Evolutionary conservation across 92 coral and sea anemone species (phyloP).

Genomic region (Scolanthus callimorphus): DNA sequence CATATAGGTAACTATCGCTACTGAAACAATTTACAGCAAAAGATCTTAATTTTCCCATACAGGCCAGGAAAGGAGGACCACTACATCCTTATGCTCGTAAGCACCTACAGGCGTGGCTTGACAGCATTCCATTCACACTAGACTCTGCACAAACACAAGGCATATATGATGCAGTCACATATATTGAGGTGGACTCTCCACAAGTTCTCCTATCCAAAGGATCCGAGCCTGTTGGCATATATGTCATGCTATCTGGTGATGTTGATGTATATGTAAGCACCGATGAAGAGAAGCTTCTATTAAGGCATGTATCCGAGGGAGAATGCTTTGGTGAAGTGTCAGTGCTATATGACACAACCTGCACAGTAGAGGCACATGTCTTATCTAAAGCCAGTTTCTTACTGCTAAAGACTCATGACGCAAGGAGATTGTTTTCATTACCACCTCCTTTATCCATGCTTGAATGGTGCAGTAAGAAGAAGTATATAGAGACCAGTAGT

Average conservation of each 20-base stretch:
- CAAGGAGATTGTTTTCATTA: neutral
- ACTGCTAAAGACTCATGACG: neutral
- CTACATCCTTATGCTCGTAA: neutral
- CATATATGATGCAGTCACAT: conserved; percentile 31
- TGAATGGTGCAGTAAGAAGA: conserved; percentile 9
- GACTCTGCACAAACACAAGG: conserved; percentile 39
- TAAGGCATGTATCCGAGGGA: conserved; percentile 52
- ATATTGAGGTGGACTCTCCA: conserved; percentile 35
- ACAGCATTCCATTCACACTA: conserved; percentile 44
- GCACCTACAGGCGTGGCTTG: conserved; percentile 49
- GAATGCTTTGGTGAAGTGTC: conserved; percentile 86
- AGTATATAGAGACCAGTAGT: conserved; percentile 56
- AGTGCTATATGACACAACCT: conserved; percentile 49
- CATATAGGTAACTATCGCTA: no score
- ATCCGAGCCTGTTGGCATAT: conserved; percentile 54
- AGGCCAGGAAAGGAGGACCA: no score
- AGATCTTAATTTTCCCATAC: no score
- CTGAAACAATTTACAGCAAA: no score
- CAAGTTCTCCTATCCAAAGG: conserved; percentile 44
- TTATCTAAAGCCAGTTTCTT: neutral
- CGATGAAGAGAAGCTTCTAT: conserved; percentile 16
- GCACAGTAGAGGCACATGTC: conserved; percentile 70
- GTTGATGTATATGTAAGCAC: conserved; percentile 21
- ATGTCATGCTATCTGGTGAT: conserved; percentile 63
- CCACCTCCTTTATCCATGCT: neutral